Evolutionary conservation across 2,113 vertebrate species (phyloP).

Genomic region (Macrotus californicus): DNA sequence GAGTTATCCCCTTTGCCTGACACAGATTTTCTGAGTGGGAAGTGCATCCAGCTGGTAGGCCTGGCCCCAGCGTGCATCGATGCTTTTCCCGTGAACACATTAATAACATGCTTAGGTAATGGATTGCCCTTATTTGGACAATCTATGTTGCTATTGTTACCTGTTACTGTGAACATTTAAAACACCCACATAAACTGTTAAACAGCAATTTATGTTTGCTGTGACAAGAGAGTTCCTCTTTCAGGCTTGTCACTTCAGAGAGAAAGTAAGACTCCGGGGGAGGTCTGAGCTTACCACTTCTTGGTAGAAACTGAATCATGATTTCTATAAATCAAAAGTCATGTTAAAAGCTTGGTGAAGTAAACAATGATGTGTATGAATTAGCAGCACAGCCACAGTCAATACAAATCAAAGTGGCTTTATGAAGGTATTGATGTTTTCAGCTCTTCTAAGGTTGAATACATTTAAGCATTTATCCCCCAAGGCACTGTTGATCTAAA

Average conservation of each 20-base stretch:
- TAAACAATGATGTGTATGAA: constrained; percentile 81
- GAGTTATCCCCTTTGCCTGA: neutral
- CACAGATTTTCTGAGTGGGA: neutral
- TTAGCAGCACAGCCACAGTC: constrained; percentile 73
- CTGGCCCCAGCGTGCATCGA: constrained; percentile 38
- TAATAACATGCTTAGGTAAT: constrained; percentile 63
- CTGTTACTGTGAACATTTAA: constrained; percentile 33
- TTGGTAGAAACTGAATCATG: constrained; percentile 69
- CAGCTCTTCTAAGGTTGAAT: constrained; percentile 76
- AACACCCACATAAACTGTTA: constrained; percentile 12
- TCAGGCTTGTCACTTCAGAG: constrained; percentile 50
- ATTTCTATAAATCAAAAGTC: constrained; percentile 80
- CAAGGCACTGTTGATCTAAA: constrained; percentile 75
- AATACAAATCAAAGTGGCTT: constrained; percentile 82
- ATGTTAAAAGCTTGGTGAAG: constrained; percentile 77
- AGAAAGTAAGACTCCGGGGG: constrained; percentile 53
- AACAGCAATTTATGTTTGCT: constrained; percentile 56
- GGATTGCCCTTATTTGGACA: constrained; percentile 67
- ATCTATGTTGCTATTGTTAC: constrained; percentile 60
- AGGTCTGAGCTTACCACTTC: constrained; percentile 49
- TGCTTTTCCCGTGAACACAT: constrained; percentile 58
- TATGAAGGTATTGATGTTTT: constrained; percentile 81
- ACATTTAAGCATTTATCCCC: constrained; percentile 75
- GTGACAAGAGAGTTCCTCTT: constrained; percentile 55
- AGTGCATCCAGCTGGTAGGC: neutral